Evolutionary conservation across 2,113 vertebrate genomes (phyloP), one percentile per base, ranked within the genome.

Genomic region (Pitta sordida): DNA sequence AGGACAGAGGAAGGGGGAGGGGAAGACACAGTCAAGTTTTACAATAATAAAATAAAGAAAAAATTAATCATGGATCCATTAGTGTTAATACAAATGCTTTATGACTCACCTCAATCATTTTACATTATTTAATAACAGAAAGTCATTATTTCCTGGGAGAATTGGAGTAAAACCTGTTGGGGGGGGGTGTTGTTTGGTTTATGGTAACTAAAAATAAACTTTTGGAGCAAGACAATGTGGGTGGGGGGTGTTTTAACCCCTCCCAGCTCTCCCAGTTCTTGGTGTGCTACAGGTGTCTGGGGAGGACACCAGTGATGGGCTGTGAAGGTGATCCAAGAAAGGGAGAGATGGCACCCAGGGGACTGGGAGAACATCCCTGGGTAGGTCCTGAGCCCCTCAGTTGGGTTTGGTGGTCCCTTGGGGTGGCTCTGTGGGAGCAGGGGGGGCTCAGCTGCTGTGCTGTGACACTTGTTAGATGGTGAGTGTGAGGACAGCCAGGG

Each of bases 71-170:
- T 9, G 37, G 96, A 34, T 95, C 96, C 88, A 94, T 97, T 95
- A 94, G 90, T 90, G 91, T 94, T 96, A 93, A 95, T 93, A 96
- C 91, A 91, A 95, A 95, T 94, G 86, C 90, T 95, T 96, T 86
- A 63, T 96, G 96, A 96, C 83, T 96, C 90, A 94, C 94, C 95
- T 95, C 94, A 93, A 88, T 94, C 93, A 84, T 88, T 95, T 91
- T 85, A 81, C 85, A 82, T 94, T 96, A 96, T 94, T 97, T 96
- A 95, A 97, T 95, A 96, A 96, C 93, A 95, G 91, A 97, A 96
- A 95, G 86, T 90, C 95, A 90, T 95, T 95, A 95, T 93, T 97
- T 95, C 88, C 88, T 37, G 41, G 18, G 88, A 95, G 91, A 93
- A 86, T 93, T 75, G 71, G 64, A 43, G 83, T 55, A 76, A 74